These are phyloP conservation scores for Chrysolina haemoptera DNA, from an alignment of 2,888 invertebrate species.

Conservation along the genomic window DNA sequence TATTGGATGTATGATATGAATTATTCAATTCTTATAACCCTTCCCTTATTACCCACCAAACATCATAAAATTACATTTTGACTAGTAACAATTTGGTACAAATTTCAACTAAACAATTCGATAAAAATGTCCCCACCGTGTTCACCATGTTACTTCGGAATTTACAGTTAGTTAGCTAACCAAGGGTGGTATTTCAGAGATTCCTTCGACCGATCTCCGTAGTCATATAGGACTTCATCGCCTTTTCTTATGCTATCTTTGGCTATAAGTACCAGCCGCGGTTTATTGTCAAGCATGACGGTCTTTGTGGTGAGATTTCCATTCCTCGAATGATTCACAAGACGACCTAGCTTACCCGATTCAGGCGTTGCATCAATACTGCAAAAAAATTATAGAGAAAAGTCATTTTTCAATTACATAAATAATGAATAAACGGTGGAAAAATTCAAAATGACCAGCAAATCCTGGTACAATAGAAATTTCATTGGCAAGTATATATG, in stretches of 20 bases:
- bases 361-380: conserved; percentile 98
- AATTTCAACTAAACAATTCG: neutral
- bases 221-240: conserved; percentile 96
- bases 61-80: neutral
- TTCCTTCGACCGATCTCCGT: conserved; percentile 95
- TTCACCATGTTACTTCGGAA: neutral
- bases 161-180: conserved; percentile 76
- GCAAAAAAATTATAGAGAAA: conserved; percentile 51
- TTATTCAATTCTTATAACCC: no score
- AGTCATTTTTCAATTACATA: no score
- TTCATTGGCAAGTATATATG: neutral
- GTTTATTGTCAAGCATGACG: conserved; percentile 81
- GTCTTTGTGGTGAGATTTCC: conserved; percentile 94
- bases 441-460: no score
- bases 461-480: neutral
- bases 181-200: conserved; percentile 95
- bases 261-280: conserved; percentile 91
- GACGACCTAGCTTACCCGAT: conserved; percentile 88
- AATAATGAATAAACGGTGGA: no score
- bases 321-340: conserved; percentile 96
- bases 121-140: neutral
- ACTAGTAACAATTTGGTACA: neutral
- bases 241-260: conserved; percentile 88
- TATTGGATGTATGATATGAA: no score
- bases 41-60: neutral